Evolutionary conservation across 2,113 vertebrate species (phyloP).

Genomic region (Neomonachus schauinslandi): DNA sequence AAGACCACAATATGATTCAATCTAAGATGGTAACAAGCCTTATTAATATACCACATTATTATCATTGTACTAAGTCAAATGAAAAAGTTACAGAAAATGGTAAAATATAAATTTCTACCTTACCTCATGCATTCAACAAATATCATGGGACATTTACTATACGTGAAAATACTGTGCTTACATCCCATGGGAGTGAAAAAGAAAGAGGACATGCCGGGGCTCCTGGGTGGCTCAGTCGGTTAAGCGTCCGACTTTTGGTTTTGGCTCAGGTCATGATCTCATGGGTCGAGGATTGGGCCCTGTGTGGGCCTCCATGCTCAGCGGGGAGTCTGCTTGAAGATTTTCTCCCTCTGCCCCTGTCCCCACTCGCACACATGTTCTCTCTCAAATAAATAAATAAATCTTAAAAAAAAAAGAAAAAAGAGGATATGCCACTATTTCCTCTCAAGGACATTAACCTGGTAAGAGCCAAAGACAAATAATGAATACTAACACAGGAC

Average conservation of each 20-base stretch:
- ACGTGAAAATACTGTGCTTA: slow-evolving; percentile 7
- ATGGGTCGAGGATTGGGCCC: neutral
- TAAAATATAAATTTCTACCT: slow-evolving; percentile 29
- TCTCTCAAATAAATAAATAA: neutral
- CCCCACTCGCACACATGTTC: neutral
- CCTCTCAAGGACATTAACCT: neutral
- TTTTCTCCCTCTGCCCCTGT: neutral
- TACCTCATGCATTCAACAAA: neutral
- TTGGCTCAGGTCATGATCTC: neutral
- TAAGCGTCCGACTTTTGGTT: neutral
- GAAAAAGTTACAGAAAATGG: neutral
- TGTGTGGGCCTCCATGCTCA: neutral
- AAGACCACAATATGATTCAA: neutral
- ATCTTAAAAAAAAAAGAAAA: neutral
- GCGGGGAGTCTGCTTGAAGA: neutral
- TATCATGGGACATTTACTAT: neutral
- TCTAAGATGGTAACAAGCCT: neutral
- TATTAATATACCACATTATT: neutral
- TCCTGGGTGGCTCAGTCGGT: neutral
- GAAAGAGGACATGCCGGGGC: neutral
- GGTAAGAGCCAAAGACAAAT: neutral
- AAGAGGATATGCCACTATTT: neutral
- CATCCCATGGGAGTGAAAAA: neutral
- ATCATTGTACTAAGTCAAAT: neutral
- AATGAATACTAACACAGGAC: neutral